Base-by-base conservation (phyloP, 1,140 invertebrate genomes). In the Leptinotarsa texana region DNA sequence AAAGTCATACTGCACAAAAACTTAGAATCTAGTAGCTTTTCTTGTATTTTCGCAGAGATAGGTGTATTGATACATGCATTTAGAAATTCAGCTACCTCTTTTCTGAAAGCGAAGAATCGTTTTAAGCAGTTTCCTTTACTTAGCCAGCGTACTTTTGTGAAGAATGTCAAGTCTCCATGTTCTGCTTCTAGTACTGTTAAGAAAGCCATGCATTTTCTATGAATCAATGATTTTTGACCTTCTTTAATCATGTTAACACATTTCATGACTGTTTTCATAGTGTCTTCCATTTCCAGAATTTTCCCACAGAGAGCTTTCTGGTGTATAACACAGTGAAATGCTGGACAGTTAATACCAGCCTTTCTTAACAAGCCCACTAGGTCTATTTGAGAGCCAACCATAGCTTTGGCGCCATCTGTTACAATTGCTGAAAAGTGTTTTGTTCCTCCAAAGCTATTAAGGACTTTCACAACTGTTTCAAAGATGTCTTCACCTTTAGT, bases 211-310 rank as follows among this genome's bases (percentile, higher is more conserved):
- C 1, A 6, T 33, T 6, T 33, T 33, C 27, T 33, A 33, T 5
- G 5, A 33, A 5, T 33, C 27, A 33, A 6, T 8, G 27, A 33
- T 6, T 6, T 33, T 8, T 33, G 27, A 33, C 1, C 17, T 62
- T 15, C 4, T 62, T n/a, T 17, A 62, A 62, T 62, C 57, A 62
- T 62, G 57, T 62, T 62, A n/a, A 62, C 57, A 62, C 57, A 17
- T 62, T 21, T 15, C 57, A 62, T 62, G 57, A 62, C 18, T n/a
- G 18, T 17, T 62, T 5, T 62, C 17, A 62, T 62, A 8, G 57
- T 33, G 27, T 33, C 27, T 8, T 33, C 27, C 27, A 33, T 6
- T 33, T 33, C 6, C 6, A 33, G 27, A 5, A 33, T 6, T 33
- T 33, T 6, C 5, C 27, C 6, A 33, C 27, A 33, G 6, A 33